phyloP scores from a whole-genome alignment of 2,888 invertebrate species.

The Agrilus cyanescens region DNA sequence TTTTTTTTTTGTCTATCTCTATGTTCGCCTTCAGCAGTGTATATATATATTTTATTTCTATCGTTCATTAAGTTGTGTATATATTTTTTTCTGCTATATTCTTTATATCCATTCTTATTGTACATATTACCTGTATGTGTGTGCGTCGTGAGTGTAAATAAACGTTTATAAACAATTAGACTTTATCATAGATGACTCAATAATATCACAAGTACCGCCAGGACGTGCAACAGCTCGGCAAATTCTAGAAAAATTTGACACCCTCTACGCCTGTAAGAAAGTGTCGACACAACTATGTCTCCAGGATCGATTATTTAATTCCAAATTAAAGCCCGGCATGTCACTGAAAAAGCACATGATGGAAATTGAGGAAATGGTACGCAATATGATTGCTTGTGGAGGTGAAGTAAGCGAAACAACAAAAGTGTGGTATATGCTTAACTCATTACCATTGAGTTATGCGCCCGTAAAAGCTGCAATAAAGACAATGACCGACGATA shows the following conservation, averaged over 20 bases:
- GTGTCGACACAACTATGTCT: slow-evolving; percentile 11
- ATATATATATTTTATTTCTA: too few relatives aligned
- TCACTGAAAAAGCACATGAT: background rate
- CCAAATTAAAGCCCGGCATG: slow-evolving; percentile 9
- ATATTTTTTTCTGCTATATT: too few relatives aligned
- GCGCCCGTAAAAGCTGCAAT: background rate
- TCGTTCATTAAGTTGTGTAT: too few relatives aligned
- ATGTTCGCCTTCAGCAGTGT: too few relatives aligned
- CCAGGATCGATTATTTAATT: slow-evolving; percentile 10
- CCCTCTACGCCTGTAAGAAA: slow-evolving; percentile 10
- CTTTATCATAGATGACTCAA: too few relatives aligned
- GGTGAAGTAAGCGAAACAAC: slow-evolving; percentile 6
- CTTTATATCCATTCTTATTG: too few relatives aligned
- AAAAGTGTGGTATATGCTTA: slow-evolving; percentile 1
- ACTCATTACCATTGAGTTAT: background rate
- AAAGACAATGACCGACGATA: slow-evolving; percentile 5
- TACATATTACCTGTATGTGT: too few relatives aligned
- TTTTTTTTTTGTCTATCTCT: too few relatives aligned
- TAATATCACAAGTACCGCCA: background rate
- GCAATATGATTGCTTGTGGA: slow-evolving; percentile 10
- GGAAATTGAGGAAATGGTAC: slow-evolving; percentile 12
- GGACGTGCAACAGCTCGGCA: slow-evolving; percentile 9
- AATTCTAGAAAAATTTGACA: slow-evolving; percentile 11
- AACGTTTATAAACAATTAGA: too few relatives aligned
- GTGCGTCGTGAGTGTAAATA: too few relatives aligned